A percentile compares a stretch with the other conserved stretches of the same genome.
phyloP scores from a whole-genome alignment of 2,888 invertebrate genomes.

The Marasmarcha lunaedactyla region DNA sequence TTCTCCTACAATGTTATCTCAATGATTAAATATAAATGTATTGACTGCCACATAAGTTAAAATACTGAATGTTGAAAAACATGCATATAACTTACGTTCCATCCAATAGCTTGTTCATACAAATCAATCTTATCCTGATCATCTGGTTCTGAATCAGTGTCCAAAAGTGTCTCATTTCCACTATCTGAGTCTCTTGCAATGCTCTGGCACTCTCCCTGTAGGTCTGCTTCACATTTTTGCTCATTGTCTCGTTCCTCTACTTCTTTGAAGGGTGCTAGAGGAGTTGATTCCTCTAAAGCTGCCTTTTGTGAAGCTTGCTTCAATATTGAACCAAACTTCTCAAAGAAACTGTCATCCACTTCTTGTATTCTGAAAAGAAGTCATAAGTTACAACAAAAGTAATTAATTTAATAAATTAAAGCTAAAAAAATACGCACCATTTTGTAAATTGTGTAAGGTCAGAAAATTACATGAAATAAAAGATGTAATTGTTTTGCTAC shows the following conservation, averaged over 20 bases:
- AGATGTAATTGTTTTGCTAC: too few species aligned
- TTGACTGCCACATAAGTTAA: too few species aligned
- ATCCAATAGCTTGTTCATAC: slow-evolving; percentile 74
- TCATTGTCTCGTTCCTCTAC: slow-evolving; percentile 53
- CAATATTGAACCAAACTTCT: slow-evolving; percentile 82
- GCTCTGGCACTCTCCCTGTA: slow-evolving; percentile 42
- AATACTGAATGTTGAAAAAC: too few species aligned
- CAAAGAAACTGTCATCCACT: slow-evolving; percentile 86
- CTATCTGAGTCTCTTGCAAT: slow-evolving; percentile 56
- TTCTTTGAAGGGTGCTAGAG: slow-evolving; percentile 63
- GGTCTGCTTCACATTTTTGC: slow-evolving; percentile 37
- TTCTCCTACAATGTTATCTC: too few species aligned
- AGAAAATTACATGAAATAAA: too few species aligned
- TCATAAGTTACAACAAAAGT: too few species aligned
- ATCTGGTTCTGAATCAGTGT: slow-evolving; percentile 76
- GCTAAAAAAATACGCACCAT: too few species aligned
- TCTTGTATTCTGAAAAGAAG: slow-evolving; percentile 79
- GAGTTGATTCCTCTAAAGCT: slow-evolving; percentile 66
- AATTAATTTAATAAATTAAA: too few species aligned
- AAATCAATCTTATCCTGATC: slow-evolving; percentile 73
- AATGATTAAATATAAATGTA: too few species aligned
- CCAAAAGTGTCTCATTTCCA: slow-evolving; percentile 68
- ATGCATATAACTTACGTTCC: slow-evolving; percentile 76
- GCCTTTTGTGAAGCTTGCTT: slow-evolving; percentile 73
- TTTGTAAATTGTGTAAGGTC: too few species aligned